Base-by-base conservation (phyloP, 2,797 vertebrate genomes). In the Epinephelus awoara region DNA sequence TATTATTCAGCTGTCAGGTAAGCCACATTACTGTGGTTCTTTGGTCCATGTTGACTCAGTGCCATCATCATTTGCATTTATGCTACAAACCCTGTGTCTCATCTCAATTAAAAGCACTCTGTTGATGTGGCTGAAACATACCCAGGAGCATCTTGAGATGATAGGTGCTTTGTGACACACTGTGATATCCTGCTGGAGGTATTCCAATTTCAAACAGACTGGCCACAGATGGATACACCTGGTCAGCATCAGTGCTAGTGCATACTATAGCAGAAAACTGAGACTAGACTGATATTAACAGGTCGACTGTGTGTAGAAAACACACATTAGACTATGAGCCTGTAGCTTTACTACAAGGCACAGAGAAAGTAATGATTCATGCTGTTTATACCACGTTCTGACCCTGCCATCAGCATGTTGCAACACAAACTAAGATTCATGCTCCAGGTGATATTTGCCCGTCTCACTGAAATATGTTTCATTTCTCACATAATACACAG, bases 141-240 rank as follows among this genome's bases (percentile, higher is more conserved):
- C 23, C 40, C 52, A n/a, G 34, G 23, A 56, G 59, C 27, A 34
- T 55, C 42, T 13, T 67, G n/a, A 34, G 29, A 17, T 12, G 55
- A 51, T 29, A 61, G 19, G 12, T 38, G 52, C n/a, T 57, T 23
- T 51, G 66, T 40, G 29, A 27, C n/a, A 25, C 12, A 46, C 3
- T 8, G 38, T 51, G 34, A 34, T 34, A 34, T 34, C 34, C 34
- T 34, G 7, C 34, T 34, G 34, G 34, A 34, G 7, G 34, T 34
- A 7, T 34, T 34, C 18, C 62, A 27, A 11, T 25, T 50, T 52
- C 15, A 66, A 65, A 54, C 66, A 19, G 42, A 58, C 46, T 7
- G 34, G 40, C 34, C 52, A 55, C 34, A 44, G 55, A 64, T 27
- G 29, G 62, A 75, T 18, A 67, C 70, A 75, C 50, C 64, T 57